These are phyloP conservation scores for Cyanoderma ruficeps DNA, from an alignment of 2,113 vertebrate genomes.

Conservation along the genomic window DNA sequence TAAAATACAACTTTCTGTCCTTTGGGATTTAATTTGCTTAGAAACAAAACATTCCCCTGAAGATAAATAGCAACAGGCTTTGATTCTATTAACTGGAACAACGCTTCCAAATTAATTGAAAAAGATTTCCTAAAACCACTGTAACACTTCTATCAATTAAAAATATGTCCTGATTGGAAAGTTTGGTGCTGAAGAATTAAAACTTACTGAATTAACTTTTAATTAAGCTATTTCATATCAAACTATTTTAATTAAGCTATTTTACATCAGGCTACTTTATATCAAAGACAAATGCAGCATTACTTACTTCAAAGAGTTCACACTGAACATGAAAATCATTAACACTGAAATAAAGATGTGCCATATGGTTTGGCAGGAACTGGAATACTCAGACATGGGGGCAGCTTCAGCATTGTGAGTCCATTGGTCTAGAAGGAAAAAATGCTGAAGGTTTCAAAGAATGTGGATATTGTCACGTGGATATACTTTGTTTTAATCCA, in stretches of 20 bases:
- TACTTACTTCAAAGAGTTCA: slow-evolving; percentile 37
- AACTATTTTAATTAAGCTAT: slow-evolving; percentile 35
- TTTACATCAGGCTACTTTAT: not conserved
- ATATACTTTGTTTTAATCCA: not conserved
- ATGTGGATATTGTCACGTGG: not conserved
- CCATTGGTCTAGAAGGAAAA: not conserved
- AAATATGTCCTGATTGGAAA: slow-evolving; percentile 11
- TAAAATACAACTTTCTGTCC: slow-evolving; percentile 5
- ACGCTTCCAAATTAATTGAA: not conserved
- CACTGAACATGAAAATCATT: slow-evolving; percentile 12
- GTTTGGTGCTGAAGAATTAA: not conserved
- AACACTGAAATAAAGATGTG: not conserved
- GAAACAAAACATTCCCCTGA: slow-evolving; percentile 12
- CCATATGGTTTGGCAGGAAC: slow-evolving; percentile 9
- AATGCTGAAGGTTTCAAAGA: not conserved
- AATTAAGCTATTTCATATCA: slow-evolving; percentile 37
- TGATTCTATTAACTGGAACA: not conserved
- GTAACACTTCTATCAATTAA: not conserved
- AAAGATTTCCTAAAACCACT: slow-evolving; percentile 17
- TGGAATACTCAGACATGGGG: not conserved
- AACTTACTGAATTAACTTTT: slow-evolving; percentile 36
- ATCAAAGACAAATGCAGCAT: slow-evolving; percentile 27
- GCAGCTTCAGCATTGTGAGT: not conserved
- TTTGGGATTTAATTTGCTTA: slow-evolving; percentile 34
- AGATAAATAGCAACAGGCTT: slow-evolving; percentile 18